Evolutionary conservation across 37 sponge, comb jelly and placozoan species (phyloP).

Genomic region (Haliclona indistincta): DNA sequence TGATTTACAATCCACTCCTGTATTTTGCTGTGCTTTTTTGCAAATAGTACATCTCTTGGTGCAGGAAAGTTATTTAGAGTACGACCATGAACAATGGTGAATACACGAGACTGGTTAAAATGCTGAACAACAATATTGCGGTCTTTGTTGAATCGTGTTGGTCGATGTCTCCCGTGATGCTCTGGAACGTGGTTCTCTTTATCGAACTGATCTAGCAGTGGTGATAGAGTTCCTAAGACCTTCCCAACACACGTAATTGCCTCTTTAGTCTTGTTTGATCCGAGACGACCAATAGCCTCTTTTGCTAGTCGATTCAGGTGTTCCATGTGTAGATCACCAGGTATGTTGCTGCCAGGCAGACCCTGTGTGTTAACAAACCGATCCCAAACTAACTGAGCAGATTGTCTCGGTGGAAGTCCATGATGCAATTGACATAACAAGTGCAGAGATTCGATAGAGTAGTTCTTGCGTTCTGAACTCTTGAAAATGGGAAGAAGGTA

Average conservation of each 20-base stretch:
- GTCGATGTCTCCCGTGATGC: not conserved
- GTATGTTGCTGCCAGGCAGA: conserved; percentile 9
- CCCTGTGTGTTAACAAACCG: conserved; percentile 30
- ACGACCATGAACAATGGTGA: not conserved
- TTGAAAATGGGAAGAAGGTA: conserved; percentile 20
- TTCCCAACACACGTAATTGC: not conserved
- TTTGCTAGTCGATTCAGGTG: conserved; percentile 15
- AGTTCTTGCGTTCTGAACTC: conserved; percentile 17
- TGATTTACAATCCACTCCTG: not conserved
- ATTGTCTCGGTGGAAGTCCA: conserved; percentile 4
- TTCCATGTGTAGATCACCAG: conserved; percentile 21
- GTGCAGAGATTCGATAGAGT: conserved; percentile 27
- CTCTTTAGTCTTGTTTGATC: conserved; percentile 21
- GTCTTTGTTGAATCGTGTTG: not conserved
- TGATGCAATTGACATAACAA: not conserved
- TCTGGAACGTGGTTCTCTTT: not conserved
- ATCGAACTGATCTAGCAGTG: conserved; percentile 5
- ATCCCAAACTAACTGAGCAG: conserved; percentile 19
- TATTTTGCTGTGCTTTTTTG: not conserved
- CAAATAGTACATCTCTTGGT: not conserved
- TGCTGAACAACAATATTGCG: not conserved
- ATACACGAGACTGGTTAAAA: not conserved
- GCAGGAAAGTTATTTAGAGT: not conserved
- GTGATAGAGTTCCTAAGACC: not conserved
- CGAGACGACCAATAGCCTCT: conserved; percentile 11